Conservation (phyloP, 53 echinoderm and acorn worm genomes). For the Paracentrotus lividus region DNA sequence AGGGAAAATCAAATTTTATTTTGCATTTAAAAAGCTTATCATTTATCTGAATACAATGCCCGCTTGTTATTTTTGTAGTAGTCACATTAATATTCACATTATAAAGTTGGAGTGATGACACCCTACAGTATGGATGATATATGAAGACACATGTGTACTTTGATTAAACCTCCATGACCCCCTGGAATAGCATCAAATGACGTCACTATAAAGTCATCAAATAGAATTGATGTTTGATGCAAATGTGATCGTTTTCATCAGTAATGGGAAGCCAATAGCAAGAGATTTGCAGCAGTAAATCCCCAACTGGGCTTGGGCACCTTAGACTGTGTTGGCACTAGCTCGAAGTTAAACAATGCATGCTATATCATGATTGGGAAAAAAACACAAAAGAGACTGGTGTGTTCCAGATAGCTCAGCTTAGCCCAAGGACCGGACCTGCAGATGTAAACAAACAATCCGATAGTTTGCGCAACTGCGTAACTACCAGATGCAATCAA, state of each 20-base stretch:
- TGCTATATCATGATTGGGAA: too few species aligned
- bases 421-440: too few species aligned
- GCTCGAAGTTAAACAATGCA: too few species aligned
- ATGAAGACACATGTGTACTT: slow-evolving; percentile 17
- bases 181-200: background rate
- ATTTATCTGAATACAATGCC: background rate
- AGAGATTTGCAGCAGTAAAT: background rate
- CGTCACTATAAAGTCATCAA: slow-evolving; percentile 8
- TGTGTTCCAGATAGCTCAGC: too few species aligned
- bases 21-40: too few species aligned
- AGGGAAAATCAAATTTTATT: too few species aligned
- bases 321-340: background rate
- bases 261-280: background rate
- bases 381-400: too few species aligned
- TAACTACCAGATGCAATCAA: too few species aligned
- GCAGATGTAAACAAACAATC: too few species aligned
- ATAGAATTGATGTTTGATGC: background rate
- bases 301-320: background rate
- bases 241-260: background rate
- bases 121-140: slow-evolving; percentile 32
- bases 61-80: background rate
- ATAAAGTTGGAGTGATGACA: background rate
- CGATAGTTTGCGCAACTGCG: too few species aligned
- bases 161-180: slow-evolving; percentile 2
- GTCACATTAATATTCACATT: background rate